These are phyloP conservation scores for Dasyprocta punctata DNA, from an alignment of 2,113 vertebrate species.

Conservation along the genomic window DNA sequence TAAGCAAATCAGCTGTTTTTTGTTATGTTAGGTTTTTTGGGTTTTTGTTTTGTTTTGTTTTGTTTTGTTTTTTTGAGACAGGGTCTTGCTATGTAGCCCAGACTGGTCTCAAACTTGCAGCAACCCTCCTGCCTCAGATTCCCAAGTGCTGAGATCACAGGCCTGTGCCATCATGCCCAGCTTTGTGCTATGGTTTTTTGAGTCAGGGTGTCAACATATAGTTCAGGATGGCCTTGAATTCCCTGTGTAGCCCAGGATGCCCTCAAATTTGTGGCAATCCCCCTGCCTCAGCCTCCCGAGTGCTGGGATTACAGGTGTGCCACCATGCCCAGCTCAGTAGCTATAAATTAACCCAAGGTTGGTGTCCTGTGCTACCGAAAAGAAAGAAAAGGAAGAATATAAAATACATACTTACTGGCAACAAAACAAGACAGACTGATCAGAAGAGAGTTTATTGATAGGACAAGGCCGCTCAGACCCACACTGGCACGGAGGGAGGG, in stretches of 20 bases:
- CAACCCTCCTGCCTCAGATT: background rate
- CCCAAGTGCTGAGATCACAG: background rate
- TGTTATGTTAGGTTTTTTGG: background rate
- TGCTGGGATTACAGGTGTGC: background rate
- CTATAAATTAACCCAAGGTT: conserved; percentile 9
- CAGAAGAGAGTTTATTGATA: conserved; percentile 52
- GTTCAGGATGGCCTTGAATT: background rate
- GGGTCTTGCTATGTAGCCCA: background rate
- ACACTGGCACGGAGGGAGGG: background rate
- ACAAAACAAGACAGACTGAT: background rate
- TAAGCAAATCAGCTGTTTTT: background rate
- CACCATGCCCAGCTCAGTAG: background rate
- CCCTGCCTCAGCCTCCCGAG: background rate
- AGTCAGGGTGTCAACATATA: background rate
- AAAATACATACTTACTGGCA: background rate
- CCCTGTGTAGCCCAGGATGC: no score
- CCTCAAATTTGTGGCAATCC: background rate
- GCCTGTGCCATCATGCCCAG: background rate
- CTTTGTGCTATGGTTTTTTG: background rate
- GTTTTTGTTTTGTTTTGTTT: no score
- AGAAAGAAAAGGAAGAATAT: background rate
- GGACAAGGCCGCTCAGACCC: background rate
- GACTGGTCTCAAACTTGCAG: background rate
- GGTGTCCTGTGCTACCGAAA: background rate
- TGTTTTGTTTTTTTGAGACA: background rate